Base-by-base conservation (phyloP, 2,797 vertebrate species). In the Rhynchotus rufescens region DNA sequence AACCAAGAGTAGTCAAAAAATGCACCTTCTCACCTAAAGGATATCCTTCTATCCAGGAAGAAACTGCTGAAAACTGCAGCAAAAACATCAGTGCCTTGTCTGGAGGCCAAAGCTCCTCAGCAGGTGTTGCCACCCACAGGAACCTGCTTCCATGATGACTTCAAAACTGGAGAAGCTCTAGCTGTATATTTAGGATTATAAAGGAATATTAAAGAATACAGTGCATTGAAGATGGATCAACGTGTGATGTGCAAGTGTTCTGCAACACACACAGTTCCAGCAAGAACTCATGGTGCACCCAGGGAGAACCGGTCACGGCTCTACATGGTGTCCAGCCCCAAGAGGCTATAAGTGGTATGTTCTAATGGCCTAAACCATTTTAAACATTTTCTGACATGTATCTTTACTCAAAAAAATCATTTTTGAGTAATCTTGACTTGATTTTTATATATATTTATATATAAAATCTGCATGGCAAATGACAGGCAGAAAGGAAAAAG, bases 311-410 rank as follows among this genome's bases (percentile, higher is more conserved):
- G 9, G 36, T 30, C 26, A 64, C 78, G 75, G 62, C 79, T 90
- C 78, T 60, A 81, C 42, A 44, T 34, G 61, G 86, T 20, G 47
- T 64, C 89, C 86, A 38, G 32, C 6, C 51, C 68, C 79, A 59
- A 52, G 19, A 84, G 64, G 10, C 80, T 71, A 34, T 77, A 91
- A 87, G 60, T 89, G 84, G 76, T 73, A 95, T 66, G 44, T 88
- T 94, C 25, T 59, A 92, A 88, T 71, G 10, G 52, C 21, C 6
- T 83, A 83, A 36, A 75, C 82, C 51, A 93, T 87, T 95, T 94
- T 36, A 93, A 90, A 80, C 34, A 82, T 95, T 90, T 51, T 92
- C 49, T 91, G 85, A 78, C 69, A 96, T 81, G 86, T 38, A 22
- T 45, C 42, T 47, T 44, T 20, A 10, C 36, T 32, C 44, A 2